These are phyloP conservation scores for Araneus ventricosus DNA, from an alignment of 1,140 invertebrate genomes.

Conservation along the genomic window DNA sequence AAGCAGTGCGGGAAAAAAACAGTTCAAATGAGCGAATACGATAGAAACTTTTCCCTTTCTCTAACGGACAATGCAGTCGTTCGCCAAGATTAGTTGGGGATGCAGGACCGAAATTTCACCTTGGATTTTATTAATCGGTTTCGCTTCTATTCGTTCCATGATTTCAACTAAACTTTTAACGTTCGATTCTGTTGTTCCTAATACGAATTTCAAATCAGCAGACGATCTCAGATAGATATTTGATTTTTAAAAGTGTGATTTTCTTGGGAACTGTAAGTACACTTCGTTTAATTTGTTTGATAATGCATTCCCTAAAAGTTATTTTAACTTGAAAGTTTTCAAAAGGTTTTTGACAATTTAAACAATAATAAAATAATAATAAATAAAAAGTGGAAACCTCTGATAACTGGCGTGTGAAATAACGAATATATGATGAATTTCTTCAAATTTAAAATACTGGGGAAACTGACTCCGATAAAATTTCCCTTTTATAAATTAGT, in stretches of 20 bases:
- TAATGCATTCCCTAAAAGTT: background rate
- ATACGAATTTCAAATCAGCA: background rate
- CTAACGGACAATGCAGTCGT: conserved; percentile 46
- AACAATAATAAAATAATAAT: too few species aligned
- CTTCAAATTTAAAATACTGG: too few species aligned
- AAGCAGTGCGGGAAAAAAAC: conserved; percentile 32
- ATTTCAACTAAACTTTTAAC: background rate
- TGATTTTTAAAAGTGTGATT: background rate
- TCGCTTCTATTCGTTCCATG: background rate
- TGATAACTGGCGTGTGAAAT: too few species aligned
- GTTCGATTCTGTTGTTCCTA: background rate
- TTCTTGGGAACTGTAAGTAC: background rate
- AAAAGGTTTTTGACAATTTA: too few species aligned
- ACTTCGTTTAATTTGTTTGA: background rate
- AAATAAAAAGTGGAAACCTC: too few species aligned
- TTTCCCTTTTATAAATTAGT: too few species aligned
- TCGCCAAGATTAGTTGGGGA: background rate
- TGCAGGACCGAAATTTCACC: conserved; percentile 11
- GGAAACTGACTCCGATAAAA: too few species aligned
- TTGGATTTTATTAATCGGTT: conserved; percentile 19
- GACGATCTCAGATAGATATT: background rate
- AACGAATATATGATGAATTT: too few species aligned
- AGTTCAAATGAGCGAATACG: conserved; percentile 39
- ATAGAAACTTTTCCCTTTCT: conserved; percentile 51
- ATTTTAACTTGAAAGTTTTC: background rate